Percentiles rank a stretch among this genome's conserved stretches.
Conservation (phyloP, 2,888 invertebrate genomes). For the Lepidochrysops patricia region DNA sequence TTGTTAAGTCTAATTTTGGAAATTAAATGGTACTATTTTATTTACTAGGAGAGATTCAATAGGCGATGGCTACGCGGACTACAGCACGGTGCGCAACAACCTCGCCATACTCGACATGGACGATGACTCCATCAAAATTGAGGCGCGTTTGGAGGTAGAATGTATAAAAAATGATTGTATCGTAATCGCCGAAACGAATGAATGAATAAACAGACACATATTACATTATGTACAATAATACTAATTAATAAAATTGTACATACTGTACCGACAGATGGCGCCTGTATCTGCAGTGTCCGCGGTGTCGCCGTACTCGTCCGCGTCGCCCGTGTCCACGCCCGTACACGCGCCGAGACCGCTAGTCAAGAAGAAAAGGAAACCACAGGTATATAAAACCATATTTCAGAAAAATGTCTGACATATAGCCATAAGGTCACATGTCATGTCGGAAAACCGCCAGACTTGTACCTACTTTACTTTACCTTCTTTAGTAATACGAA, state of each 20-base stretch:
- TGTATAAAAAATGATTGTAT: no score
- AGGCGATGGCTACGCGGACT: conserved; percentile 23
- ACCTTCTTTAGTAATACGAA: no score
- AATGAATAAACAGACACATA: no score
- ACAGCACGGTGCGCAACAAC: conserved; percentile 49
- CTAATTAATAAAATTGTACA: no score
- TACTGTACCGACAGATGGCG: conserved; percentile 22
- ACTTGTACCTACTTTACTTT: no score
- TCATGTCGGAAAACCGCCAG: background rate
- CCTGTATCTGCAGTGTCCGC: conserved; percentile 25
- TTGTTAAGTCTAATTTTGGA: no score
- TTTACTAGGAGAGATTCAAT: conserved; percentile 15
- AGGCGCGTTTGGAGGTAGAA: conserved; percentile 50
- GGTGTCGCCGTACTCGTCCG: conserved; percentile 35
- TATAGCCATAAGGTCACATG: background rate
- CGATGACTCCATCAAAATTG: conserved; percentile 63
- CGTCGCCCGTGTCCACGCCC: conserved; percentile 67
- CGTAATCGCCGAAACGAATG: no score
- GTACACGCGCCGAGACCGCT: conserved; percentile 61
- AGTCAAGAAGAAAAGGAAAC: conserved; percentile 60
- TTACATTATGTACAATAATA: no score
- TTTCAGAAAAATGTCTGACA: no score
- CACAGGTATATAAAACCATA: no score
- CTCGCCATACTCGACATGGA: conserved; percentile 66
- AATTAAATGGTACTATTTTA: no score